A percentile compares a stretch with the other conserved stretches of the same genome.
Conservation (phyloP, 2,888 invertebrate genomes). For the Melipona bicolor region DNA sequence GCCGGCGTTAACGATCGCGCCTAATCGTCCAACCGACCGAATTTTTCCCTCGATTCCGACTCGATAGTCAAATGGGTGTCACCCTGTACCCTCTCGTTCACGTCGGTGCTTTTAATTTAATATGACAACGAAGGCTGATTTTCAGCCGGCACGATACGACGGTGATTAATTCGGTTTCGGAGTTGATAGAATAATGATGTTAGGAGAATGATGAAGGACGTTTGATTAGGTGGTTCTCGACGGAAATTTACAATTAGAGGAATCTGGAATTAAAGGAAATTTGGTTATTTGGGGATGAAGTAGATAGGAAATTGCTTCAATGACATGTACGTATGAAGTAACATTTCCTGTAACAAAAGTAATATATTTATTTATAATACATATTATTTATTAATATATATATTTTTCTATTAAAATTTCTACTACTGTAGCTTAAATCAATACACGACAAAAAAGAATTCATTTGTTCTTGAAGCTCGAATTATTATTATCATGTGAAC, state of each 20-base stretch:
- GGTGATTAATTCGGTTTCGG: not conserved
- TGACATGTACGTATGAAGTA: no score
- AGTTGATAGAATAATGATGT: not conserved
- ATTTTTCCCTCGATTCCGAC: constrained; percentile 18
- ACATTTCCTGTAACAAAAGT: no score
- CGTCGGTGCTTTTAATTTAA: constrained; percentile 13
- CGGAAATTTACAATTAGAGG: not conserved
- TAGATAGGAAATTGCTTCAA: no score
- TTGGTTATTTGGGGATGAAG: not conserved
- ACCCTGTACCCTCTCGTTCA: not conserved
- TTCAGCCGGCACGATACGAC: not conserved
- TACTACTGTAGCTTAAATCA: no score
- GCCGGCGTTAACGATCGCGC: constrained; percentile 37
- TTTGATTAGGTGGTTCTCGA: not conserved
- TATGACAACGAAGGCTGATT: not conserved
- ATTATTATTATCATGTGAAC: no score
- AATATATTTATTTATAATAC: no score
- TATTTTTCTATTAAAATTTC: no score
- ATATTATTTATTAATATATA: no score
- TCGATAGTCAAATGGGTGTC: constrained; percentile 26
- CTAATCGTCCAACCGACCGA: constrained; percentile 32
- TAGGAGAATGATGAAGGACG: not conserved
- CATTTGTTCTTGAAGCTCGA: no score
- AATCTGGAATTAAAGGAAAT: not conserved
- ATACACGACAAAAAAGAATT: no score